These are phyloP conservation scores for Herpetotheres cachinnans DNA, from an alignment of 2,113 vertebrate species.

Conservation along the genomic window DNA sequence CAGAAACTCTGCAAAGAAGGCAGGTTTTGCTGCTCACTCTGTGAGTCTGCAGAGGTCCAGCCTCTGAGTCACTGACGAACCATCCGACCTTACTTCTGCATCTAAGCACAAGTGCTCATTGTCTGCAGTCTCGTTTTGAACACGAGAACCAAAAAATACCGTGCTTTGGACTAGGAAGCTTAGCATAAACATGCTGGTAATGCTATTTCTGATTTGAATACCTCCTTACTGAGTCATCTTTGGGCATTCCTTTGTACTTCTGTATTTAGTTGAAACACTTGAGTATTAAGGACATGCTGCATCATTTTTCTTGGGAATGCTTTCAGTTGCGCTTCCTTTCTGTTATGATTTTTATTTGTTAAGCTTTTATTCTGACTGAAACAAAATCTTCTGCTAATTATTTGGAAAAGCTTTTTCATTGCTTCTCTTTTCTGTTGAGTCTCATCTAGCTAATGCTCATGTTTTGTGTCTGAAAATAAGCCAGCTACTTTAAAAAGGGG, in stretches of 20 bases:
- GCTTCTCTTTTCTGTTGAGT: background rate
- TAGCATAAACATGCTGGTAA: background rate
- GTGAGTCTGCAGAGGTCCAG: background rate
- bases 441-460: background rate
- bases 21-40: background rate
- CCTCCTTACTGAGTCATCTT: slow-evolving; percentile 5
- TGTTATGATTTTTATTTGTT: background rate
- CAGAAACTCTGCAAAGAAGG: background rate
- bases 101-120: background rate
- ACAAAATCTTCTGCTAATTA: background rate
- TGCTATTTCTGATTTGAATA: background rate
- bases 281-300: background rate
- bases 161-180: background rate
- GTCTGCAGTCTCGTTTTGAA: background rate
- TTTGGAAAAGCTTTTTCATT: background rate
- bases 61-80: background rate
- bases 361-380: background rate
- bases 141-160: background rate
- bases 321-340: background rate
- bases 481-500: background rate
- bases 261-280: background rate
- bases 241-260: background rate
- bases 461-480: background rate
- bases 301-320: background rate
- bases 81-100: background rate